Base-by-base conservation (phyloP, 2,888 invertebrate species). In the Endotricha flammealis region DNA sequence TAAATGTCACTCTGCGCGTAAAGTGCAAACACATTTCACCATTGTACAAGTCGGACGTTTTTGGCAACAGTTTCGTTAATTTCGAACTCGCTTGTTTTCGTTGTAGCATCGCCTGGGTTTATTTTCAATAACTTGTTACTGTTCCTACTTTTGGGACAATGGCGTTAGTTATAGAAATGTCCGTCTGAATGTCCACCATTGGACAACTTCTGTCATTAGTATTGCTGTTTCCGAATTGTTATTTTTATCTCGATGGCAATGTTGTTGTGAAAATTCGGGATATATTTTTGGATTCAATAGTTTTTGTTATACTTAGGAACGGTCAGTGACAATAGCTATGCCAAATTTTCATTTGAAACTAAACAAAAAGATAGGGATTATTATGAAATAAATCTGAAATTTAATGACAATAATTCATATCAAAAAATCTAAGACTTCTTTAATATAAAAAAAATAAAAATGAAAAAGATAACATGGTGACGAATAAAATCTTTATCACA, bases 51-150 rank as follows among this genome's bases (percentile, higher is more conserved):
- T 51, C 50, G 53, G 53, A 57, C 53, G 58, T 57, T 62, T 64
- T 71, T 68, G 73, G 64, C 68, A 71, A 51, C 60, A 48, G 56
- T 60, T 58, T 57, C 60, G 50, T 65, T 72, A 67, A 69, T 63
- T 60, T 59, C 52, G 52, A 70, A 68, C 61, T 71, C 64, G 44
- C 52, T 54, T 61, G 59, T 57, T 59, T 53, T 51, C 48, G 41
- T 48, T 42, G 49, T 53, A 52, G 58, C 57, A 58, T 62, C 63
- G 63, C 46, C 60, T 61, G 60, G 46, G 59, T 59, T 48, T 53
- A 53, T 59, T 57, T 62, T 42, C 60, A 54, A 50, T 57, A 54
- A 44, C 55, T 53, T 51, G 55, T 55, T 57, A 56, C 57, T 56
- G 52, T 39, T 29, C 27, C 12, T 53, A 51, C 47, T 53, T 51